A percentile compares a stretch with the other conserved stretches of the same genome.
Evolutionary conservation across 2,113 vertebrate species (phyloP).

Genomic region (Oriolus oriolus): DNA sequence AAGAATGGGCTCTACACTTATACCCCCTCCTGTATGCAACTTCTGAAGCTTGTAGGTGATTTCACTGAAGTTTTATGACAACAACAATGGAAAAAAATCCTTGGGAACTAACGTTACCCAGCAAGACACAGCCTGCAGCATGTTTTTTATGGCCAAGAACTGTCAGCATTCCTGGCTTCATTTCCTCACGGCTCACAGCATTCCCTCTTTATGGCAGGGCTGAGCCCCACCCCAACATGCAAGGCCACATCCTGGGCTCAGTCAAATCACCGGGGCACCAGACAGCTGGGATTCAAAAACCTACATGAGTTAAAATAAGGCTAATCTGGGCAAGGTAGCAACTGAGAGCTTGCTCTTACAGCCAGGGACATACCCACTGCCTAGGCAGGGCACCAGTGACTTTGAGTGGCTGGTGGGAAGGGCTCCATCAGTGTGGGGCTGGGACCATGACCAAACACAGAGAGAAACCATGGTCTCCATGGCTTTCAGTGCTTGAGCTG

Average conservation of each 20-base stretch:
- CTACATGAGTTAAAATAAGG: not conserved
- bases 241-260: not conserved
- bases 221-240: not conserved
- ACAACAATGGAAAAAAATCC: slow-evolving; percentile 2
- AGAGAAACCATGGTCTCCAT: not conserved
- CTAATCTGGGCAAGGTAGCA: not conserved
- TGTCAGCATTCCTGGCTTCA: not conserved
- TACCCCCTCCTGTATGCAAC: not conserved
- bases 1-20: not conserved
- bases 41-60: slow-evolving; percentile 11
- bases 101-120: not conserved
- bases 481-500: not conserved
- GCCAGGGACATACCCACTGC: not conserved
- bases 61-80: slow-evolving; percentile 36
- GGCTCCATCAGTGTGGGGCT: not conserved
- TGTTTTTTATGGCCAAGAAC: slow-evolving; percentile 46
- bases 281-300: not conserved
- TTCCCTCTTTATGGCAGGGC: slow-evolving; percentile 3
- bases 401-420: not conserved
- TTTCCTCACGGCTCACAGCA: slow-evolving; percentile 29
- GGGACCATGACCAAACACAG: not conserved
- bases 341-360: not conserved
- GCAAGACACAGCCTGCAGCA: slow-evolving; percentile 45
- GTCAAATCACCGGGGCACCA: not conserved
- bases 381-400: not conserved